These are phyloP conservation scores for Drosophila bocki DNA, from an alignment of 1,140 invertebrate genomes.

Conservation along the genomic window DNA sequence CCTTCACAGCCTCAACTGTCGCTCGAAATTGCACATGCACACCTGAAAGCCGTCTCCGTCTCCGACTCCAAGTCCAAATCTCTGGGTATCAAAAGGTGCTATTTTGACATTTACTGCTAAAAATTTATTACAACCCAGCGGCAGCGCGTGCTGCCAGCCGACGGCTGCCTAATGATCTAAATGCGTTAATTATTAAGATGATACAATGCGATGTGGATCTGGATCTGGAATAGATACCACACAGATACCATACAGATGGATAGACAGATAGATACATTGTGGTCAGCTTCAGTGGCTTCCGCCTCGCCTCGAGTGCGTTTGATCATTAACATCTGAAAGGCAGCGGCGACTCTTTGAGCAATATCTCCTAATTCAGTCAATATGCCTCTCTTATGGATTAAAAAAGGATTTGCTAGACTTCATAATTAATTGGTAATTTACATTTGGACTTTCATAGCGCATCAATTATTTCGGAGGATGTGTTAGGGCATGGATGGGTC, in stretches of 20 bases:
- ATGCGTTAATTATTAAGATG: conserved; percentile 72
- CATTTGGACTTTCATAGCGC: not conserved
- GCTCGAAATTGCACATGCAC: conserved; percentile 26
- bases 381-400: not conserved
- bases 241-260: conserved; percentile 17
- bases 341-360: conserved; percentile 28
- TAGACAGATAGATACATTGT: conserved; percentile 38
- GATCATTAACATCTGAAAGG: conserved; percentile 56
- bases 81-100: conserved; percentile 4
- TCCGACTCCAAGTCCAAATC: not conserved
- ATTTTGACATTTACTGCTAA: conserved; percentile 61
- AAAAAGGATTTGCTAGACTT: not conserved
- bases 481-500: conserved; percentile 17
- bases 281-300: conserved; percentile 51
- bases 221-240: conserved; percentile 11
- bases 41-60: conserved; percentile 3
- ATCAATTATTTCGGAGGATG: not conserved
- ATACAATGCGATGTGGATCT: conserved; percentile 42
- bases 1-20: conserved; percentile 9
- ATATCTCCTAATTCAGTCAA: conserved; percentile 24
- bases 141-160: conserved; percentile 56
- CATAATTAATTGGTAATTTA: conserved; percentile 1
- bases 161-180: conserved; percentile 51
- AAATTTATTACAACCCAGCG: conserved; percentile 33
- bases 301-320: conserved; percentile 60